A percentile compares a stretch with the other conserved stretches of the same genome.
phyloP scores from a whole-genome alignment of 2,888 invertebrate species.

The Laspeyria flexula region DNA sequence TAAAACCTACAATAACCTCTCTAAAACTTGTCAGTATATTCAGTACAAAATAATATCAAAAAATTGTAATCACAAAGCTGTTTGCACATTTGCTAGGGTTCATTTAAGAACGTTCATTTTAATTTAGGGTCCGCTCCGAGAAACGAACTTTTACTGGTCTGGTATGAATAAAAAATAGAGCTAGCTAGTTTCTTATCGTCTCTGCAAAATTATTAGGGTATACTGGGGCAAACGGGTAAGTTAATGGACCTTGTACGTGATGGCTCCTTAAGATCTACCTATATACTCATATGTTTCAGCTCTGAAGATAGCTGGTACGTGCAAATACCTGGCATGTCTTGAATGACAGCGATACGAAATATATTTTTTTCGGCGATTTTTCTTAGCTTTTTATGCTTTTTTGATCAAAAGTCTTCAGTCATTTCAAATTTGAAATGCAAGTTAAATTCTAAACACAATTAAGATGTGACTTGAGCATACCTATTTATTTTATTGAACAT shows the following conservation, averaged over 20 bases:
- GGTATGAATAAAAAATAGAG: constrained; percentile 33
- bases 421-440: no score
- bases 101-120: constrained; percentile 14
- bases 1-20: no score
- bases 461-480: no score
- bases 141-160: constrained; percentile 19
- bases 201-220: constrained; percentile 42
- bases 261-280: constrained; percentile 20
- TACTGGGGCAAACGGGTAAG: constrained; percentile 23
- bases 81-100: constrained; percentile 1
- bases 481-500: no score
- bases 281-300: constrained; percentile 4
- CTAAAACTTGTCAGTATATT: no score
- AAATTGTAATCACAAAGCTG: constrained; percentile 1
- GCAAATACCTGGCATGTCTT: neutral
- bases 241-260: constrained; percentile 44
- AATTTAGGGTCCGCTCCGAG: constrained; percentile 20
- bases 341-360: neutral
- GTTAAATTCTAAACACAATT: no score
- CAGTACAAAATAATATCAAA: neutral
- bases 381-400: neutral
- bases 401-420: no score
- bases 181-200: constrained; percentile 37
- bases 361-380: no score
- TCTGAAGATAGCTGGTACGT: constrained; percentile 1